Base-by-base conservation (phyloP, 2,113 vertebrate genomes). In the Uria aalge region DNA sequence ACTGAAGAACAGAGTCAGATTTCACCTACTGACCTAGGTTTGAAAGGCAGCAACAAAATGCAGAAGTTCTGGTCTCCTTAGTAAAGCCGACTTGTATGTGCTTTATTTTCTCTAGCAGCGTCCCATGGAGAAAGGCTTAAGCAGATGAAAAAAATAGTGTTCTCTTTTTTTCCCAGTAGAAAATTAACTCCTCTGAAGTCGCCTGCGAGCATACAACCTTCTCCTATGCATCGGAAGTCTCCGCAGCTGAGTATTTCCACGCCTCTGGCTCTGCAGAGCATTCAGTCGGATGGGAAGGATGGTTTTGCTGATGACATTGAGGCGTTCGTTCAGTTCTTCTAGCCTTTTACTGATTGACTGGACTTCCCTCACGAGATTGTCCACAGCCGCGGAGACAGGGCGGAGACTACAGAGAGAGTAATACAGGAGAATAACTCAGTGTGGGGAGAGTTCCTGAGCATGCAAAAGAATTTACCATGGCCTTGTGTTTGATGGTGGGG, bases 331-430 rank as follows among this genome's bases (percentile, higher is more conserved):
- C 81, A 98, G 76, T 60, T 97, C 97, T 76, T 89, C 93, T 47
- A 98, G 63, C 45, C 97, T 97, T 81, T 96, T 98, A 64, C 94
- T 97, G 63, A 98, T 96, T 0, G 92, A 91, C n/a, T 90, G 94
- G 34, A 97, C 96, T 95, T 98, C 97, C 76, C 90, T 96, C 80
- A 98, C 77, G 0, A 98, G 95, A 30, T 98, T 97, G 83, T 98
- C 98, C 88, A 98, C 91, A 45, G 98, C 97, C 0, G 97, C 94
- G 0, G 98, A 97, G 64, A 98, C 74, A 23, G 98, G 97, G 15
- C 55, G 96, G 41, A 98, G 97, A 57, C 98, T 98, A 79, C 50
- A 82, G 71, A 45, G 14, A 90, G 41, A 68, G 32, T 15, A 48
- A 90, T 4, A 60, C 1, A 74, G 71, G 57, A 75, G 55, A 83